Conservation (phyloP, 2,888 invertebrate genomes). For the Lysandra bellargus region DNA sequence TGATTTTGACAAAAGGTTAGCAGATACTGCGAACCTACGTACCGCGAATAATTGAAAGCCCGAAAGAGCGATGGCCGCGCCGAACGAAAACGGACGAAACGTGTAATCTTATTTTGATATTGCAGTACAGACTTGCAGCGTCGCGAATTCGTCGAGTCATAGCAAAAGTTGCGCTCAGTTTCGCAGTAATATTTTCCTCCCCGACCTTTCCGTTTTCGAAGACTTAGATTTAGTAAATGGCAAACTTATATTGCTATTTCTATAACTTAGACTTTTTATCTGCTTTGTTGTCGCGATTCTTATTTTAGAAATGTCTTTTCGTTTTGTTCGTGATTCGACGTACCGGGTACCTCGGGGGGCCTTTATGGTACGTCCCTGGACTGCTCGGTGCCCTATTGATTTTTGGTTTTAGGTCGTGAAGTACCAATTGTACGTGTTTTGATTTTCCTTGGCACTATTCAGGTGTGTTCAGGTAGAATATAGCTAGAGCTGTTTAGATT, state of each 20-base stretch:
- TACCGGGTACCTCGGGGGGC: not conserved
- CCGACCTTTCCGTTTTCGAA: constrained; percentile 51
- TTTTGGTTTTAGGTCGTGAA: not conserved
- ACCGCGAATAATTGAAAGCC: constrained; percentile 22
- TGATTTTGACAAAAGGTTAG: constrained; percentile 27
- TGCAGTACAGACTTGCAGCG: constrained; percentile 56
- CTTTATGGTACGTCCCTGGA: not conserved
- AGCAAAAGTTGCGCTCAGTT: constrained; percentile 64
- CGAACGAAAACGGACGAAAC: constrained; percentile 52
- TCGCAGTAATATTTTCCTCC: constrained; percentile 59
- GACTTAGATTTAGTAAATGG: constrained; percentile 48
- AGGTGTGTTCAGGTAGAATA: not conserved
- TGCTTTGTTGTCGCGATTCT: constrained; percentile 25
- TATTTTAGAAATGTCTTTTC: constrained; percentile 18
- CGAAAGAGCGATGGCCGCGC: constrained; percentile 20
- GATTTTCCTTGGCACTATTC: not conserved
- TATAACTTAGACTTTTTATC: constrained; percentile 22
- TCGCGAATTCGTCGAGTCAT: constrained; percentile 61
- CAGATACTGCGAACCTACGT: constrained; percentile 18
- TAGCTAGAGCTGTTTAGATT: not conserved
- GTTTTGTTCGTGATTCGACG: constrained; percentile 5
- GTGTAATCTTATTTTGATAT: constrained; percentile 65
- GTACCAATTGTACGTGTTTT: not conserved
- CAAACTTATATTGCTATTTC: constrained; percentile 36
- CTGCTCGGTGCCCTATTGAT: constrained; percentile 2